phyloP scores from a whole-genome alignment of 2,888 invertebrate genomes.

The Argyresthia albistria region DNA sequence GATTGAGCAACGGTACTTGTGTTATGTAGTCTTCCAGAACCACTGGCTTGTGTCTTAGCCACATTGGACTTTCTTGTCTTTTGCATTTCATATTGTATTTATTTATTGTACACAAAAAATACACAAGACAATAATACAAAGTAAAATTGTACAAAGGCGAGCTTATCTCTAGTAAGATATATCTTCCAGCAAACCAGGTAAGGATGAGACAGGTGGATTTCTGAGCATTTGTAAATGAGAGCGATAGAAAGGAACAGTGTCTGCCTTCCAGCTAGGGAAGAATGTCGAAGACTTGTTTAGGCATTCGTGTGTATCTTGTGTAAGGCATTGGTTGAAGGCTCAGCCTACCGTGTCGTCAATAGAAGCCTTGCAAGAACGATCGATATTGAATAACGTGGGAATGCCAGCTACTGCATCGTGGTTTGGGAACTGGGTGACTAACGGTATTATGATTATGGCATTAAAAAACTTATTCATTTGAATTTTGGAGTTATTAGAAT shows the following conservation, averaged over 20 bases:
- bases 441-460: background rate
- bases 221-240: background rate
- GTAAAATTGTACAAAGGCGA: too few relatives aligned
- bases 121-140: too few relatives aligned
- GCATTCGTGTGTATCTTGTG: background rate
- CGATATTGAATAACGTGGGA: constrained; percentile 54
- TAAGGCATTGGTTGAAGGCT: constrained; percentile 11
- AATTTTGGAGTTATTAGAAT: too few relatives aligned
- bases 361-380: constrained; percentile 57
- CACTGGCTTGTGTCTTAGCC: background rate
- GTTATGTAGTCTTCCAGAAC: constrained; percentile 22
- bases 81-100: too few relatives aligned
- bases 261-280: background rate
- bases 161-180: too few relatives aligned
- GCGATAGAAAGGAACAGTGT: background rate
- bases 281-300: background rate
- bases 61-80: background rate
- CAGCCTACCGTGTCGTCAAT: constrained; percentile 36
- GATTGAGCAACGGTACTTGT: constrained; percentile 41
- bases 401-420: constrained; percentile 4
- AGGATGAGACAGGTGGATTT: too few relatives aligned
- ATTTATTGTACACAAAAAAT: too few relatives aligned
- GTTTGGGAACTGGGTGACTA: constrained; percentile 6
- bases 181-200: too few relatives aligned
- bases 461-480: background rate